phyloP scores from a whole-genome alignment of 2,113 vertebrate species.

The Microtus oregoni region DNA sequence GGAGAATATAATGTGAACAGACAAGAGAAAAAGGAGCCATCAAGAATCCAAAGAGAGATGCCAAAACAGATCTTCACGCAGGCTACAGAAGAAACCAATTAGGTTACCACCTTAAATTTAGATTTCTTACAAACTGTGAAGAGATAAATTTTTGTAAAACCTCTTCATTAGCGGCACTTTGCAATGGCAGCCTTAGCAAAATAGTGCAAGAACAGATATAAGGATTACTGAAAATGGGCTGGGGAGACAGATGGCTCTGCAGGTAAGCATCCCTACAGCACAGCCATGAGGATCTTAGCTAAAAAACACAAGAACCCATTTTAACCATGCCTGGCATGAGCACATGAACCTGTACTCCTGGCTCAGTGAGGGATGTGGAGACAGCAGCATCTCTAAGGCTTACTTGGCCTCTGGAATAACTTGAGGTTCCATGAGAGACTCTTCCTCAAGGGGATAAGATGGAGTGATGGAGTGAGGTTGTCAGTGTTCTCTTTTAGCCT shows the following conservation, averaged over 20 bases:
- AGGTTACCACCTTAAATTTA: background rate
- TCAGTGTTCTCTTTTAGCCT: background rate
- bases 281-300: no score
- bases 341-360: background rate
- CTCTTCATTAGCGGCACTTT: background rate
- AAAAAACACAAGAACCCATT: background rate
- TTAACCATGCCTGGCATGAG: background rate
- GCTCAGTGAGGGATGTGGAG: background rate
- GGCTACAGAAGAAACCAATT: background rate
- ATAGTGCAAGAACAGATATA: background rate
- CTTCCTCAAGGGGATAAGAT: background rate
- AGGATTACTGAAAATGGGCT: background rate
- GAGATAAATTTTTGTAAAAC: background rate
- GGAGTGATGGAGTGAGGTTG: background rate
- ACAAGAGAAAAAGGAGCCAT: background rate
- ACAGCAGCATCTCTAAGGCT: background rate
- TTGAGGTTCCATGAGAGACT: background rate
- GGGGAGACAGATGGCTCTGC: background rate
- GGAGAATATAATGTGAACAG: background rate
- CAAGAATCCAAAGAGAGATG: rapidly evolving
- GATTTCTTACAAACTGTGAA: background rate
- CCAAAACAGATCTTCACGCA: background rate
- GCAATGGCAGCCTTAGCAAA: background rate
- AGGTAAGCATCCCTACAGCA: background rate
- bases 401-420: background rate